These are phyloP conservation scores for Sphaerophoria rueppellii DNA, from an alignment of 2,888 invertebrate species.

Conservation along the genomic window DNA sequence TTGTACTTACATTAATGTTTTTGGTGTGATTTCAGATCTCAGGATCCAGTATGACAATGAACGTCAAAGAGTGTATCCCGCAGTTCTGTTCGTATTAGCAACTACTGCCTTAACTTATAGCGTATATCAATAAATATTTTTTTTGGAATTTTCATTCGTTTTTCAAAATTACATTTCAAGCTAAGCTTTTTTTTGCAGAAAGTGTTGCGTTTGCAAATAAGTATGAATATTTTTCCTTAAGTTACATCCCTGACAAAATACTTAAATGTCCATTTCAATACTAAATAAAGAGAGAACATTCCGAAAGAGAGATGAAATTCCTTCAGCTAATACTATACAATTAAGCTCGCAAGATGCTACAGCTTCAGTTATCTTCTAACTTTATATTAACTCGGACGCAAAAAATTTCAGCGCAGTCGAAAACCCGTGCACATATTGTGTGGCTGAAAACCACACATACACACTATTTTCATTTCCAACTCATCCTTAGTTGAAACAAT, in stretches of 20 bases:
- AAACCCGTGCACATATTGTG: constrained; percentile 33
- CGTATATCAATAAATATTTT: too few species aligned
- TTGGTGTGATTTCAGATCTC: too few species aligned
- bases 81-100: too few species aligned
- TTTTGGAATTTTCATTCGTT: too few species aligned
- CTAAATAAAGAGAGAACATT: constrained; percentile 26
- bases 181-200: too few species aligned
- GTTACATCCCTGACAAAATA: constrained; percentile 19
- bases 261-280: constrained; percentile 1
- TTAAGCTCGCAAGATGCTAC: constrained; percentile 57
- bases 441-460: constrained; percentile 38
- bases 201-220: too few species aligned
- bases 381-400: constrained; percentile 80
- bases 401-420: constrained; percentile 44
- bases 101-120: too few species aligned
- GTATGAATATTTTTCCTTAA: not conserved
- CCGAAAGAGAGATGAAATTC: constrained; percentile 32
- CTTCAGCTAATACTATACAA: constrained; percentile 42
- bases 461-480: constrained; percentile 9
- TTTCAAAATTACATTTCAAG: too few species aligned
- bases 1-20: too few species aligned
- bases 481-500: not conserved
- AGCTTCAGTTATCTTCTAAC: constrained; percentile 80
- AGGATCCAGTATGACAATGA: too few species aligned
- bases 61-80: too few species aligned